Evolutionary conservation across 2,888 invertebrate genomes (phyloP), one percentile per base, ranked within the genome.

Genomic region (Pterostichus niger): DNA sequence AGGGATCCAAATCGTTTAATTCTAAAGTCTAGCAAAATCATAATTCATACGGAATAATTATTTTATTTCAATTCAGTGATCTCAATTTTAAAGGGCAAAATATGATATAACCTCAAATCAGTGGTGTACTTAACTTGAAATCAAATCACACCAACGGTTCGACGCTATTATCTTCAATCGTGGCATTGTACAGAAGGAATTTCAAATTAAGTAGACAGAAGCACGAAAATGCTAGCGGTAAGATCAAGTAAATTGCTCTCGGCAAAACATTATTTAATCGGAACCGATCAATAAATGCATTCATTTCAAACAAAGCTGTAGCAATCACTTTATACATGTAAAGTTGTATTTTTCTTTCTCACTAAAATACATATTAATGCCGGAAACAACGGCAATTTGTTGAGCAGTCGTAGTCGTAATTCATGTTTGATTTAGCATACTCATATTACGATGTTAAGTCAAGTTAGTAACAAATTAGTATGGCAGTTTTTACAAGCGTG

Each of bases 281-380:
- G 64, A 35, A 64, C 64, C 64, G 35, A 64, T 64, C 64, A 64
- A 64, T 64, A 64, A 64, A 64, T 64, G 64, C 64, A 64, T 35
- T 64, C 13, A 64, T 64, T 64, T 35, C 35, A 64, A 64, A 64
- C 31, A 64, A 35, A 11, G 49, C 49, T 49, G 0, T 49, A 49
- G 49, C 49, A 13, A 40, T 6, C 0, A 9, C 5, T 40, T 40
- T 40, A 40, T 40, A 40, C 40, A 40, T 24, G 24, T 24, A 24
- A 24, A 24, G 24, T 24, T 24, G 9, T 40, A 40, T 40, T 40
- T 40, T 40, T 40, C 40, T 3, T 40, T 40, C 40, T 40, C 40
- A 40, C 40, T 40, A 6, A 6, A 40, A 40, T 40, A 40, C 40
- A 40, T 40, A 40, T 40, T 40, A 6, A 40, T 40, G 1, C 40